Conservation (phyloP, 2,113 vertebrate genomes). For the Notiomystis cincta region DNA sequence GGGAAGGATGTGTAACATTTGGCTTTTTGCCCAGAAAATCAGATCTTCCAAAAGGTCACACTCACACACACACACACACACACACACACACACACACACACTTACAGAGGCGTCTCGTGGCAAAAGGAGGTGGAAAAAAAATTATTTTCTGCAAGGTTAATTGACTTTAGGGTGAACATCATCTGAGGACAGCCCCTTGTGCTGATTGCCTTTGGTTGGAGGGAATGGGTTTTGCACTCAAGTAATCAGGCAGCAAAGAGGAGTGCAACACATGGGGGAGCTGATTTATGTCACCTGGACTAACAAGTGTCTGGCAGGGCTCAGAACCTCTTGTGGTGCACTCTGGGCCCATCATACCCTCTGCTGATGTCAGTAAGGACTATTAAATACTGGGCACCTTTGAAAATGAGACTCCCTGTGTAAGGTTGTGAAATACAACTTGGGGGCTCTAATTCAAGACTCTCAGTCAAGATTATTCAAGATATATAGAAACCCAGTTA, state of each 20-base stretch:
- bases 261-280: neutral
- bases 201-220: conserved; percentile 2
- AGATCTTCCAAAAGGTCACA: conserved; percentile 62
- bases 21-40: conserved; percentile 72
- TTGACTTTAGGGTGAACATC: conserved; percentile 58
- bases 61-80: too few relatives aligned
- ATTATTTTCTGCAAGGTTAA: conserved; percentile 51
- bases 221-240: neutral
- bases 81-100: neutral
- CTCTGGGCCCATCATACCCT: fast-evolving
- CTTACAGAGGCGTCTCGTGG: neutral
- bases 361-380: neutral
- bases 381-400: neutral
- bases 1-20: conserved; percentile 47
- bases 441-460: neutral
- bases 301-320: neutral
- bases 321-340: neutral
- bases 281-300: neutral
- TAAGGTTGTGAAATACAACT: fast-evolving
- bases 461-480: neutral
- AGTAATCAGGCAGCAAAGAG: neutral
- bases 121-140: neutral
- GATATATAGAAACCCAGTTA: neutral
- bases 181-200: neutral
- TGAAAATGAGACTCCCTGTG: neutral